phyloP scores from a whole-genome alignment of 2,888 invertebrate species.

The Xylota sylvarum region DNA sequence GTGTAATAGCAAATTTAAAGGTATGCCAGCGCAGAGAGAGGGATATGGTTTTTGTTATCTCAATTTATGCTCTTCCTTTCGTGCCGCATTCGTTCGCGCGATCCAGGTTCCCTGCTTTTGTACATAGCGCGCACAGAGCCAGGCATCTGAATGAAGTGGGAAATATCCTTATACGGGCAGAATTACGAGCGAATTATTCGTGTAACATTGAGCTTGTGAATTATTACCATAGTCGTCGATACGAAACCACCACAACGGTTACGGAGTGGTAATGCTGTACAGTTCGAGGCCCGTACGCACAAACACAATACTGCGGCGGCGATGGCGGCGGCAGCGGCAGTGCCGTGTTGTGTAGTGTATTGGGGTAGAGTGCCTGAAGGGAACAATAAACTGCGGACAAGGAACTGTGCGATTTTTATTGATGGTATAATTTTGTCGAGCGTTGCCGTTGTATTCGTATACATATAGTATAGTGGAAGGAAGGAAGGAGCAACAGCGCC shows the following conservation, averaged over 20 bases:
- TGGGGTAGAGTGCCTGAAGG: slow-evolving; percentile 10
- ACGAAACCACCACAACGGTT: slow-evolving; percentile 47
- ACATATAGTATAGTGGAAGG: slow-evolving; percentile 3
- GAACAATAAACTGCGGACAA: slow-evolving; percentile 55
- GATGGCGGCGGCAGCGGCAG: no score
- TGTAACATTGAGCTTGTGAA: slow-evolving; percentile 74
- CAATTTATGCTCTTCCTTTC: slow-evolving; percentile 63
- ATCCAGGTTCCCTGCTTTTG: slow-evolving; percentile 12
- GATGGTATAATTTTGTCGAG: slow-evolving; percentile 58
- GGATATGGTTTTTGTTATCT: slow-evolving; percentile 70
- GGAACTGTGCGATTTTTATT: slow-evolving; percentile 61
- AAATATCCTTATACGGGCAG: slow-evolving; percentile 55
- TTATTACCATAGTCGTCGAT: slow-evolving; percentile 70
- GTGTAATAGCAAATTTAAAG: slow-evolving; percentile 65
- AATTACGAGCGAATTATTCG: slow-evolving; percentile 76
- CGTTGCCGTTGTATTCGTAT: not conserved
- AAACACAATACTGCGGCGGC: not conserved
- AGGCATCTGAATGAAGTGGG: slow-evolving; percentile 54
- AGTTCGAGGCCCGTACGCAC: slow-evolving; percentile 17
- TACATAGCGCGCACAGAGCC: slow-evolving; percentile 16
- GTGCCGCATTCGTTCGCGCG: slow-evolving; percentile 41
- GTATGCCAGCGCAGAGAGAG: slow-evolving; percentile 7
- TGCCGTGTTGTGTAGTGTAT: not conserved
- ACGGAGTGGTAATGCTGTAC: slow-evolving; percentile 1
- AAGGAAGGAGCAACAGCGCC: slow-evolving; percentile 17